Base-by-base conservation (phyloP, 2,113 vertebrate species). In the Otus sunia region DNA sequence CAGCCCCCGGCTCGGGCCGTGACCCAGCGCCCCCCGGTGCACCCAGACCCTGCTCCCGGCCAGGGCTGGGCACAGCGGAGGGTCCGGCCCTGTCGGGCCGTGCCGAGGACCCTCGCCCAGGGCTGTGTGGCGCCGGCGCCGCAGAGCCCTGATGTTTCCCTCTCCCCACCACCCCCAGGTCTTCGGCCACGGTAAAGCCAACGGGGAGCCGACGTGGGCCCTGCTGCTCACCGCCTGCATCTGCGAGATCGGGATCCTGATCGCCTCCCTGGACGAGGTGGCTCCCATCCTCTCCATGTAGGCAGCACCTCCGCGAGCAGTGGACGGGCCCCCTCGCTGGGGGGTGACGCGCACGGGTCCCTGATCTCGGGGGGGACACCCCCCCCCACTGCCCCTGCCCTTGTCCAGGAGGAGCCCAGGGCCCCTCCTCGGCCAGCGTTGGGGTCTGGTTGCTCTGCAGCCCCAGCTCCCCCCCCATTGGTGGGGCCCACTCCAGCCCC, bases 281-380 rank as follows among this genome's bases (percentile, higher is more conserved):
- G 99, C 99, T 92, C 99, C 99, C 83, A 99, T 99, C 97, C 99
- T 99, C 87, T 99, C 99, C 92, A 99, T 99, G 99, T 99, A 98
- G 98, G 98, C 94, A 97, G 90, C 90, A 41, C 73, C 75, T 80
- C 71, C 9, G 15, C 30, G 23, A 75, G 80, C 7, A 15, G 78
- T 5, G 2, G 47, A 30, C 0, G 27, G 69, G 59, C 71, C 37
- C 43, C 43, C 50, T 26, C 11, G 1, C 34, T n/a, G 62, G 55
- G 17, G 79, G 92, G 80, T 43, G 76, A 49, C 21, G 1, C 11
- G 1, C 32, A 47, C 0, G 37, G 67, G 75, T 84, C 63, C 62
- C 45, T 60, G 56, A 29, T 71, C 12, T 60, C 50, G 0, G 8
- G 43, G 27, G 23, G 6, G 39, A n/a, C 16, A 10, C 45, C 20